Conservation (phyloP, 2,797 vertebrate genomes). For the Premnoplex brunnescens region DNA sequence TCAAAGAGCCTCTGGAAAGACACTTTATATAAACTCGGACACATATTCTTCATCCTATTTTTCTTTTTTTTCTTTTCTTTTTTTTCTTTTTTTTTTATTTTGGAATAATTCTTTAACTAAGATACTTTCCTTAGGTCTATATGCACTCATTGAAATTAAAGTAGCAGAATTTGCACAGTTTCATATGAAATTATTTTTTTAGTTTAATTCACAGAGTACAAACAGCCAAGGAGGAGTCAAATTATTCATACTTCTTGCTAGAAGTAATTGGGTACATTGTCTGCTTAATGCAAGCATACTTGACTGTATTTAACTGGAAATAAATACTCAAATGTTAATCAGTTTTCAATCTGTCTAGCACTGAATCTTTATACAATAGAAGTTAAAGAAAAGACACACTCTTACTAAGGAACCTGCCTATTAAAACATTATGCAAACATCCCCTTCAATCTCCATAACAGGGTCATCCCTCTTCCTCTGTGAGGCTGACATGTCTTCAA, state of each 20-base stretch:
- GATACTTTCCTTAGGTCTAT: neutral
- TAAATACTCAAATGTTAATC: slow-evolving; percentile 13
- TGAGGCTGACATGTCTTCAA: neutral
- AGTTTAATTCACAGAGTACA: neutral
- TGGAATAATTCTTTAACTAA: neutral
- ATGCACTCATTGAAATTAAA: neutral
- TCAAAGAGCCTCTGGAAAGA: neutral
- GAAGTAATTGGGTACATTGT: neutral
- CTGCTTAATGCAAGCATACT: neutral
- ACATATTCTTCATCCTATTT: neutral
- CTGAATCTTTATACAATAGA: neutral
- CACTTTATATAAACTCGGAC: neutral
- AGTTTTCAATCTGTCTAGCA: neutral
- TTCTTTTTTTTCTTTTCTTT: neutral
- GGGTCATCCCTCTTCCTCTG: neutral
- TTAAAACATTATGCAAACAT: neutral
- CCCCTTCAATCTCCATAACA: neutral
- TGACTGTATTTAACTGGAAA: neutral
- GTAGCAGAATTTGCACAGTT: neutral
- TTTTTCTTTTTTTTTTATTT: neutral
- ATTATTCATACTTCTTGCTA: neutral
- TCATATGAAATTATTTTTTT: neutral
- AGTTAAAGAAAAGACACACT: neutral
- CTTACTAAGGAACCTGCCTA: neutral
- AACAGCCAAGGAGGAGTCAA: neutral